Base-by-base conservation (phyloP, 2,888 invertebrate genomes). In the Tipula confusa region DNA sequence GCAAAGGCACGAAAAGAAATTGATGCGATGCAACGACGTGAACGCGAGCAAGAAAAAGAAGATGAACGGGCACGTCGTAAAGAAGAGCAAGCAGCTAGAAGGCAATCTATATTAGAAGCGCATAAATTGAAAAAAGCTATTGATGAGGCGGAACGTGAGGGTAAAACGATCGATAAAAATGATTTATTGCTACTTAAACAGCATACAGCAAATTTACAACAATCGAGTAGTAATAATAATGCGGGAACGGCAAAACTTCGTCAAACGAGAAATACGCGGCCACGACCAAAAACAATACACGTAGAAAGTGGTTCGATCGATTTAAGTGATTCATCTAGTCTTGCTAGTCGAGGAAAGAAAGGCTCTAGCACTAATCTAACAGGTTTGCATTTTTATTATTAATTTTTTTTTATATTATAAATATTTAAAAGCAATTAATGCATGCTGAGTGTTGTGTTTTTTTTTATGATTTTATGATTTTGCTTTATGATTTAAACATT, bases 111-210 rank as follows among this genome's bases (percentile, higher is more conserved):
- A 88, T 92, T 98, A 86, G 97, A 97, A 88, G 96, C 97, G 89
- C 96, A 98, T 90, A 95, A 97, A 90, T 91, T 97, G 86, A 97
- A 98, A 89, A 98, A 98, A 90, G 96, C 96, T 84, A 93, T 96
- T 85, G 97, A 97, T 88, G 97, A 97, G 90, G 96, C 97, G 29
- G 96, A 96, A 89, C 90, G 95, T 88, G 96, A 96, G 95, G 96
- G 96, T 85, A 96, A 96, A 89, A 93, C 93, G 82, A 89, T 96
- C 15, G 95, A 96, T 89, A 95, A 94, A 88, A 87, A 90, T 18
- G 93, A 94, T 85, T 88, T 93, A 84, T 89, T 92, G 86, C 91
- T 92, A 85, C 90, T 92, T 38, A 90, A 93, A 86, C 93, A 93
- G 87, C 92, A 88, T 83, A 86, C 87, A 86, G 29, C 86, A 84